These are phyloP conservation scores for Anoplolepis gracilipes DNA, from an alignment of 1,140 invertebrate species.

Conservation along the genomic window DNA sequence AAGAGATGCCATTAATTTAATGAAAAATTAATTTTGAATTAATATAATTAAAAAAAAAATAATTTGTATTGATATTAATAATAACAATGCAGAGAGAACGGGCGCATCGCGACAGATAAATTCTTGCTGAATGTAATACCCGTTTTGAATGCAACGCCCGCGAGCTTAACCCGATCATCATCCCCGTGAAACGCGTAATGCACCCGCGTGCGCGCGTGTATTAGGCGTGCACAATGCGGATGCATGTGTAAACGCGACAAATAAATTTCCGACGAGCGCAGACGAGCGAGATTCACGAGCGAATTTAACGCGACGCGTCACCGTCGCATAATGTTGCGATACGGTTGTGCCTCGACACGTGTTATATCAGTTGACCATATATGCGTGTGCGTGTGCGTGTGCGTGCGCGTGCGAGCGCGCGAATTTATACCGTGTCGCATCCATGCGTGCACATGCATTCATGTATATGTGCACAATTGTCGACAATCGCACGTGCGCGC, in stretches of 20 bases:
- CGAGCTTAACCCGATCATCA: conserved; percentile 56
- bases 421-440: conserved; percentile 5
- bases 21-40: no score
- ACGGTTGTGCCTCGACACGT: conserved; percentile 40
- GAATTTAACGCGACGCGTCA: conserved; percentile 58
- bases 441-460: conserved; percentile 3
- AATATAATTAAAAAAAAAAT: neutral
- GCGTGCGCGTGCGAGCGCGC: no score
- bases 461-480: neutral
- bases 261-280: conserved; percentile 59
- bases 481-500: conserved; percentile 53
- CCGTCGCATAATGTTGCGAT: conserved; percentile 54
- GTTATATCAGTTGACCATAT: conserved; percentile 9
- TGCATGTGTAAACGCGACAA: conserved; percentile 51
- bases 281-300: conserved; percentile 44
- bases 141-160: conserved; percentile 34
- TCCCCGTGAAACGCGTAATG: conserved; percentile 25
- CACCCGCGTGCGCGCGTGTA: conserved; percentile 35
- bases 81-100: conserved; percentile 39
- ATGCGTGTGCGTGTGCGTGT: neutral
- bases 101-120: conserved; percentile 51
- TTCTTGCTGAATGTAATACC: conserved; percentile 43
- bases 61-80: conserved; percentile 38
- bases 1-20: no score
- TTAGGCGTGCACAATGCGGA: conserved; percentile 40